These are phyloP conservation scores for Anas bahamensis DNA, from an alignment of 2,797 vertebrate species.

Conservation along the genomic window DNA sequence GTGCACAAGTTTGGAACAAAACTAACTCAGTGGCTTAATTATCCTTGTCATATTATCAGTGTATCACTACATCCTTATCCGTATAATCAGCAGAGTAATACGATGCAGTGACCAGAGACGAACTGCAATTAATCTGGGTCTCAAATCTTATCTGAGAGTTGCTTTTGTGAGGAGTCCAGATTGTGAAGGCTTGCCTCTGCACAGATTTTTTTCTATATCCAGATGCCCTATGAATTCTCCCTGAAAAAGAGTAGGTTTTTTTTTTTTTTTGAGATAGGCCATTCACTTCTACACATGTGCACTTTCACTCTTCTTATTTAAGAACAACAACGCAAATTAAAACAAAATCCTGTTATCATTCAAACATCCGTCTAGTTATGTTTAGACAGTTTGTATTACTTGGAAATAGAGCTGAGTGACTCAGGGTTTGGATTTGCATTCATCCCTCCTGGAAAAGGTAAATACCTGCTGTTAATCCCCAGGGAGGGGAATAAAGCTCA, in stretches of 20 bases:
- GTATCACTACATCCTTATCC: background rate
- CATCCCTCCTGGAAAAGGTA: background rate
- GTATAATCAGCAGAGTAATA: background rate
- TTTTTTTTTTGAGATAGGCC: background rate
- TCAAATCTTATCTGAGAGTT: background rate
- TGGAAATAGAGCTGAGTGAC: background rate
- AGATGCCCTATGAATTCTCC: background rate
- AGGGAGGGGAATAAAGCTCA: background rate
- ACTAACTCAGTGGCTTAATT: background rate
- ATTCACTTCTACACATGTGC: background rate
- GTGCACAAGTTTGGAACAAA: background rate
- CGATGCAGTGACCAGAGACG: background rate
- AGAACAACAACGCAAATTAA: background rate
- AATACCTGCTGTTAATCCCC: background rate
- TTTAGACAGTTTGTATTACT: background rate
- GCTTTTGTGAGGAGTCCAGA: background rate
- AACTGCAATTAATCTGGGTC: background rate
- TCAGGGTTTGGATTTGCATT: background rate
- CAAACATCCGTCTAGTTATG: background rate
- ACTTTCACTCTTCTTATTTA: background rate
- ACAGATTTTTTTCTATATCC: background rate
- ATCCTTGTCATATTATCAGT: background rate
- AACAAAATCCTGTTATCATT: background rate
- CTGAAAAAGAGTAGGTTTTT: background rate
- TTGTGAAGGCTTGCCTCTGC: background rate